These are phyloP conservation scores for Ceratitis capitata DNA, from an alignment of 1,140 invertebrate species.

Conservation along the genomic window DNA sequence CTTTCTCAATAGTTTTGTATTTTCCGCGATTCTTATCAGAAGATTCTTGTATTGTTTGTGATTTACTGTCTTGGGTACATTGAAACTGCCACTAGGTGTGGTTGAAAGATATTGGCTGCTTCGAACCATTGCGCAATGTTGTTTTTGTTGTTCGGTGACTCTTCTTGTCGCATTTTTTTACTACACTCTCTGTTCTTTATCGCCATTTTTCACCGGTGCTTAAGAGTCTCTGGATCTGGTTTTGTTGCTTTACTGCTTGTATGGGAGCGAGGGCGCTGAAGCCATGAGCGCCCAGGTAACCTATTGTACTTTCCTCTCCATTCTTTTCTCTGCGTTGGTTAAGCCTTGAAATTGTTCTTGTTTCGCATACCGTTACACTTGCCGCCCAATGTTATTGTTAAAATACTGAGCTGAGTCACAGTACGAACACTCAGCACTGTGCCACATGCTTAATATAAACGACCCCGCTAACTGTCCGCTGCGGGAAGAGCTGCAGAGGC, in stretches of 20 bases:
- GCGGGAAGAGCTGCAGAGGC: too few species aligned
- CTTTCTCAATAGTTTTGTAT: too few species aligned
- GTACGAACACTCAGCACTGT: background rate
- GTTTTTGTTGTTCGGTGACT: background rate
- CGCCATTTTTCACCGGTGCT: background rate
- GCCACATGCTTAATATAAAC: background rate
- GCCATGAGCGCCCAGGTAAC: background rate
- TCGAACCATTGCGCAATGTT: background rate
- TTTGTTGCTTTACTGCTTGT: background rate
- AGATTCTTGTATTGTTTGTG: background rate
- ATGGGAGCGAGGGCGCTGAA: too few species aligned
- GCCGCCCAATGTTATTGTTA: background rate
- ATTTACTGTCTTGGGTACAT: background rate
- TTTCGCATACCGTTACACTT: background rate
- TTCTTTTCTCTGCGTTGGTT: background rate
- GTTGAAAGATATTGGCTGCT: background rate
- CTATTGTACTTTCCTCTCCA: background rate
- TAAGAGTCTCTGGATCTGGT: background rate
- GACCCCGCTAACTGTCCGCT: background rate
- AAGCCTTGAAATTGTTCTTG: background rate
- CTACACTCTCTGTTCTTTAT: background rate
- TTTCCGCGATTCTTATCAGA: background rate
- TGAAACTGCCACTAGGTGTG: background rate
- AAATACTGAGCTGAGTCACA: background rate
- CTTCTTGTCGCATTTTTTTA: background rate